Evolutionary conservation across 23 tunicate species (phyloP).

Genomic region (Trididemnum clinides): DNA sequence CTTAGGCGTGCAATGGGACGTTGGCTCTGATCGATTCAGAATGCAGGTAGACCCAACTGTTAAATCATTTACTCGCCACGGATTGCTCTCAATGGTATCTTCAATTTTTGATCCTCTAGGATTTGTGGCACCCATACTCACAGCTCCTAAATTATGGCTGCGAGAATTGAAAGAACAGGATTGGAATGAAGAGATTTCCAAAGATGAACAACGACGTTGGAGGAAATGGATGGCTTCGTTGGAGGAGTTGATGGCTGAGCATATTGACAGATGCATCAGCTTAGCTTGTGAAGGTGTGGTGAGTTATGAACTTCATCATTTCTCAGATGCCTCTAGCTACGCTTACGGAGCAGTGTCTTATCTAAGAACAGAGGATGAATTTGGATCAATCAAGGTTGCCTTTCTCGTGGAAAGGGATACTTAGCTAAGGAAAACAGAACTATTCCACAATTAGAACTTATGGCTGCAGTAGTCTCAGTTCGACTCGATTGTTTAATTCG

Average conservation of each 20-base stretch:
- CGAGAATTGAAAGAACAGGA: not conserved
- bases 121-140: not conserved
- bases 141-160: not conserved
- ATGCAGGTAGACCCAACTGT: not conserved
- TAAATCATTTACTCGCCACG: not conserved
- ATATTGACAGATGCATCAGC: not conserved
- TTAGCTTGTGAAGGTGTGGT: not conserved
- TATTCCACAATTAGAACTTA: not conserved
- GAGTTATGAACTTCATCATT: not conserved
- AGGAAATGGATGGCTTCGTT: not conserved
- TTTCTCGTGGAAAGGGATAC: too few relatives aligned
- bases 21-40: not conserved
- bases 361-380: not conserved
- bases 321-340: not conserved
- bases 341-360: conserved; percentile 3
- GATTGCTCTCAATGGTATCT: not conserved
- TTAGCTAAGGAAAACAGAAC: too few relatives aligned
- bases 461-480: not conserved
- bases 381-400: not conserved
- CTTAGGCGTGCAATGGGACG: not conserved
- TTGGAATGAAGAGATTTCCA: not conserved
- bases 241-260: not conserved
- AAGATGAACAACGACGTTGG: not conserved
- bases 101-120: not conserved
- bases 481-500: not conserved